phyloP scores from a whole-genome alignment of 2,888 invertebrate species.

The Osedax frankpressi region DNA sequence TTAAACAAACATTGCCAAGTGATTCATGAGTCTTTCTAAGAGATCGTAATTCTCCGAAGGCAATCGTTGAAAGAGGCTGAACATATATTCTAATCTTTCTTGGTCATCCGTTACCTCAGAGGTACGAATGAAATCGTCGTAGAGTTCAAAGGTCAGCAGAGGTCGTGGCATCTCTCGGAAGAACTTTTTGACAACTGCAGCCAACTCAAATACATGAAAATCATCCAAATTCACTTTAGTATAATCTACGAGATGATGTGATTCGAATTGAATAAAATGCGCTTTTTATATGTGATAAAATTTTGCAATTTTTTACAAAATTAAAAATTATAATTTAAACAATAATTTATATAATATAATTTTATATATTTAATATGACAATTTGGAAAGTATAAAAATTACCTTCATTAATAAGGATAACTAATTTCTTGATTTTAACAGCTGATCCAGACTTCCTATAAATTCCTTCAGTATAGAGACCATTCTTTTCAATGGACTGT shows the following conservation, averaged over 20 bases:
- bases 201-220: constrained; percentile 76
- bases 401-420: constrained; percentile 27
- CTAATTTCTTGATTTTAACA: constrained; percentile 45
- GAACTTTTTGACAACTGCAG: constrained; percentile 73
- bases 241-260: too few relatives aligned
- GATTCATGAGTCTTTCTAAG: constrained; percentile 80
- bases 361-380: too few relatives aligned
- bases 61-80: constrained; percentile 72
- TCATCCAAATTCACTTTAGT: constrained; percentile 51
- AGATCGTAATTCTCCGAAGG: constrained; percentile 77
- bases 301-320: too few relatives aligned
- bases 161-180: constrained; percentile 86
- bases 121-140: constrained; percentile 82
- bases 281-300: too few relatives aligned
- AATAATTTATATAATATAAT: too few relatives aligned
- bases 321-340: not conserved
- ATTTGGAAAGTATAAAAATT: too few relatives aligned
- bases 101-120: constrained; percentile 68
- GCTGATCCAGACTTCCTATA: constrained; percentile 64
- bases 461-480: constrained; percentile 79
- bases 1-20: constrained; percentile 58
- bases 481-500: constrained; percentile 76
- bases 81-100: constrained; percentile 70
- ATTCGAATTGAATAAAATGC: too few relatives aligned
- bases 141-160: constrained; percentile 76